phyloP scores from a whole-genome alignment of 37 sponge, comb jelly and placozoan genomes.

The Ianthella basta region DNA sequence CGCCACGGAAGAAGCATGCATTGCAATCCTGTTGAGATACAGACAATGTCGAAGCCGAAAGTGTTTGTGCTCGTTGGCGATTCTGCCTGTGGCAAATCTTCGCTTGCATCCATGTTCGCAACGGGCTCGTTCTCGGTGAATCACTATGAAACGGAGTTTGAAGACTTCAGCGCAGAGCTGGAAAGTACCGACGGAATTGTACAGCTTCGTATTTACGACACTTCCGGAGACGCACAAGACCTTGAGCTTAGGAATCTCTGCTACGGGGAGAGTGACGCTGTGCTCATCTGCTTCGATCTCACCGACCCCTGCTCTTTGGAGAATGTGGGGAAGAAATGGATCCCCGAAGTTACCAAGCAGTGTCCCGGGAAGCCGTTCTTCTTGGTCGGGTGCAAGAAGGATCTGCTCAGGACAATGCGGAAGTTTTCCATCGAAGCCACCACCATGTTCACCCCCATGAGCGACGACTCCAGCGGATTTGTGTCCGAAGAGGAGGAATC shows the following conservation, averaged over 20 bases:
- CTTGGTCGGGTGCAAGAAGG: conserved; percentile 77
- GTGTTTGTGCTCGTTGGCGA: conserved; percentile 67
- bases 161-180: conserved; percentile 38
- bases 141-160: conserved; percentile 53
- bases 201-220: conserved; percentile 57
- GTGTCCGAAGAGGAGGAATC: neutral
- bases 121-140: conserved; percentile 41
- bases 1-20: neutral
- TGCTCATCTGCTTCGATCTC: conserved; percentile 74
- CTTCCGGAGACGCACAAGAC: conserved; percentile 38
- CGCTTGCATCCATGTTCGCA: conserved; percentile 46
- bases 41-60: conserved; percentile 1
- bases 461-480: neutral
- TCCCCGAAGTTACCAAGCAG: conserved; percentile 52
- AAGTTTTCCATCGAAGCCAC: conserved; percentile 20
- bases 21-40: neutral
- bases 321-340: conserved; percentile 58
- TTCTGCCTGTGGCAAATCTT: conserved; percentile 69
- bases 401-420: conserved; percentile 20
- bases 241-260: conserved; percentile 29
- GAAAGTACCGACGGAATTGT: conserved; percentile 30
- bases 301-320: conserved; percentile 35
- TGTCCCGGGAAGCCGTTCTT: conserved; percentile 57
- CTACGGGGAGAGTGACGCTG: conserved; percentile 62
- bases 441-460: neutral